A percentile compares a stretch with the other conserved stretches of the same genome.
Conservation (phyloP, 2,797 vertebrate species). For the Hippoglossus hippoglossus region DNA sequence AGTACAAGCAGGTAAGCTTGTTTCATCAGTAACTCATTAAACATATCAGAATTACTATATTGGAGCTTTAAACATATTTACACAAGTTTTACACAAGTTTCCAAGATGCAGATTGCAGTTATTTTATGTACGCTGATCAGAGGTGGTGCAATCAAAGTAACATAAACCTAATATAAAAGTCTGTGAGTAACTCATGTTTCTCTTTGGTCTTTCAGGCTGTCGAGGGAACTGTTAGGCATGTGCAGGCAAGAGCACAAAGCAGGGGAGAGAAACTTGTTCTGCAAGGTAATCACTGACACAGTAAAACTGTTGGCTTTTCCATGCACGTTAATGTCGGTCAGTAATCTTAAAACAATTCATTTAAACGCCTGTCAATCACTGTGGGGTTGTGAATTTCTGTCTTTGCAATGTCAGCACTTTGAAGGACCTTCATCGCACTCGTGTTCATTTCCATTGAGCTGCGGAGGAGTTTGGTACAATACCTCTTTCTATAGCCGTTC, state of each 20-base stretch:
- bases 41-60: background rate
- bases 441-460: background rate
- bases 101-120: background rate
- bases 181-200: background rate
- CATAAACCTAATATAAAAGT: constrained; percentile 6
- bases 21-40: constrained; percentile 1
- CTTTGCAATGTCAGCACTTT: background rate
- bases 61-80: background rate
- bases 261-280: background rate
- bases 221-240: constrained; percentile 7
- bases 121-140: background rate
- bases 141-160: constrained; percentile 13
- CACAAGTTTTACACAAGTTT: background rate
- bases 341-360: constrained; percentile 17
- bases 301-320: constrained; percentile 40
- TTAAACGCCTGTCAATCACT: constrained; percentile 18
- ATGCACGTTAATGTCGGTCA: constrained; percentile 13
- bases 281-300: constrained; percentile 37
- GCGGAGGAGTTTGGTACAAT: no score
- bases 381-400: background rate
- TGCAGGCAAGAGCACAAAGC: constrained; percentile 14
- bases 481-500: no score
- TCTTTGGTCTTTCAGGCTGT: background rate
- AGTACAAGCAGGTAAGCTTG: constrained; percentile 55
- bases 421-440: background rate